These are phyloP conservation scores for Azorinus chamasolen DNA, from an alignment of 2,888 invertebrate species.

Conservation along the genomic window DNA sequence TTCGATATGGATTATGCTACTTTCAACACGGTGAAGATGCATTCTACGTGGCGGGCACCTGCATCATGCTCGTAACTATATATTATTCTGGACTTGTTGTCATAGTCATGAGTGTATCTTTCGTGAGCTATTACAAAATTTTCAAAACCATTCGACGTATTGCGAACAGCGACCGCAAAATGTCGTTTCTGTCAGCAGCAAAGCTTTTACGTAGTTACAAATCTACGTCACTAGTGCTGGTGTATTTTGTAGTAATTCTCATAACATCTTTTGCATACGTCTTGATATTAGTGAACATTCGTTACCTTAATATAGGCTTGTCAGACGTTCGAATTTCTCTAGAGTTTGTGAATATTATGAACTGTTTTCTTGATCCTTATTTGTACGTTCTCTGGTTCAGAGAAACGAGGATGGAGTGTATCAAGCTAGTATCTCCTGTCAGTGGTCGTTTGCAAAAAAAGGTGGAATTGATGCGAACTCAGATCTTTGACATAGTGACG, in stretches of 20 bases:
- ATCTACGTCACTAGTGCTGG: constrained; percentile 33
- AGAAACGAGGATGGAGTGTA: constrained; percentile 30
- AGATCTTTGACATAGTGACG: constrained; percentile 5
- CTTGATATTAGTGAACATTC: constrained; percentile 17
- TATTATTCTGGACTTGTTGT: constrained; percentile 5
- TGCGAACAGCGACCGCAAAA: constrained; percentile 1
- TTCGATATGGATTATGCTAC: background rate
- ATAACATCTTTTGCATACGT: constrained; percentile 18
- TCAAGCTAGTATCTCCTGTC: constrained; percentile 11
- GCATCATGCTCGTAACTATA: background rate
- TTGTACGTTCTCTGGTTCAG: constrained; percentile 42
- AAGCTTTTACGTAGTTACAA: constrained; percentile 19
- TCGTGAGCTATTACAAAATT: constrained; percentile 19
- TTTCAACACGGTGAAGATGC: background rate
- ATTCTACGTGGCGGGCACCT: background rate
- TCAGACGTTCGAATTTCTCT: constrained; percentile 1
- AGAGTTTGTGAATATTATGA: constrained; percentile 11
- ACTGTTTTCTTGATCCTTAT: constrained; percentile 35
- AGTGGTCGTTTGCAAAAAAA: background rate
- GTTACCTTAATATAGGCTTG: constrained; percentile 9
- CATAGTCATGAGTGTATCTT: background rate
- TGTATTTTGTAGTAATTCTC: constrained; percentile 26
- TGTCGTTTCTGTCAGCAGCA: constrained; percentile 16
- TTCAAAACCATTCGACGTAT: constrained; percentile 11
- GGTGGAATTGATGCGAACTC: constrained; percentile 15